A percentile compares a stretch with the other conserved stretches of the same genome.
Conservation (phyloP, 2,113 vertebrate species). For the Syngnathoides biaculeatus region DNA sequence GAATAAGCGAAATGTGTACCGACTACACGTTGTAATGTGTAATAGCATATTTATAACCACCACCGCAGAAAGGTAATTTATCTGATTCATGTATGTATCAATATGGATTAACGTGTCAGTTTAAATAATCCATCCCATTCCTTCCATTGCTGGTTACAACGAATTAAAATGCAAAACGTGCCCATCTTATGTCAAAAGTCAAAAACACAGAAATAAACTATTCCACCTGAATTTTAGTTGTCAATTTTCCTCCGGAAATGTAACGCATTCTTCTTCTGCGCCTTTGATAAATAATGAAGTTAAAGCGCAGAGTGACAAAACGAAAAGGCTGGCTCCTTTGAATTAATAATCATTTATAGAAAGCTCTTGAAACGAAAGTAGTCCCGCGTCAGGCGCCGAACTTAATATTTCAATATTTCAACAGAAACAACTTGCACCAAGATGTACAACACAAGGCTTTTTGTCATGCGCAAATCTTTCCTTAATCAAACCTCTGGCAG, state of each 20-base stretch:
- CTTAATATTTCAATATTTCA: constrained; percentile 5
- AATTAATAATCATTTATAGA: neutral
- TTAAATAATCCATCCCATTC: too few species aligned
- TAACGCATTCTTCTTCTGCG: neutral
- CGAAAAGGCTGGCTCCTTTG: neutral
- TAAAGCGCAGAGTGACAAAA: neutral
- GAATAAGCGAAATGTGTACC: too few species aligned
- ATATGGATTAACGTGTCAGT: too few species aligned
- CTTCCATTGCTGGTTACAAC: too few species aligned
- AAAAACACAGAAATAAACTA: too few species aligned
- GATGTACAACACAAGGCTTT: neutral
- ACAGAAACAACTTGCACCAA: neutral
- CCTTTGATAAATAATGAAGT: neutral
- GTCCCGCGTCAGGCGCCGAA: neutral
- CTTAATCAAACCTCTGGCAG: neutral
- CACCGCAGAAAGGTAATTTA: too few species aligned
- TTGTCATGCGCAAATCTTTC: neutral
- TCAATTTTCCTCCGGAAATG: neutral
- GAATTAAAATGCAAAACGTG: too few species aligned
- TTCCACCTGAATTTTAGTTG: too few species aligned
- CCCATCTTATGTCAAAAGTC: too few species aligned
- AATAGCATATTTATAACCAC: too few species aligned
- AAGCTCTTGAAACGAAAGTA: constrained; percentile 1
- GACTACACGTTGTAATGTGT: too few species aligned
- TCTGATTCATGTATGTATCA: too few species aligned